Evolutionary conservation across 2,113 vertebrate genomes (phyloP).

Genomic region (Nibea coibor): DNA sequence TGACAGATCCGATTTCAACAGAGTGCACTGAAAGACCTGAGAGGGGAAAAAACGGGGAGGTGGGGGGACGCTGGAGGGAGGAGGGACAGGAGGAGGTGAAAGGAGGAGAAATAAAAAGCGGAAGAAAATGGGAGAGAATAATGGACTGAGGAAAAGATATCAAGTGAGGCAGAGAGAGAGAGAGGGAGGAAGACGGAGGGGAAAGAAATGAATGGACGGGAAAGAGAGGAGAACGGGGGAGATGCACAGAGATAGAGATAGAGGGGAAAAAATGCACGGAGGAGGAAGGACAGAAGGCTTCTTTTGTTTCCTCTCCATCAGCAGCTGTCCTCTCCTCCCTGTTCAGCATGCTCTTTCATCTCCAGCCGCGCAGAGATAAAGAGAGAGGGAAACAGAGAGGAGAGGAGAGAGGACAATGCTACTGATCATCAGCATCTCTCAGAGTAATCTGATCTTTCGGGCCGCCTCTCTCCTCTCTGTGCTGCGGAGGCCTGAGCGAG

Average conservation of each 20-base stretch:
- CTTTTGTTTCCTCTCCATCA: constrained; percentile 73
- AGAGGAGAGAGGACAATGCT: background rate
- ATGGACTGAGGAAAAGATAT: constrained; percentile 32
- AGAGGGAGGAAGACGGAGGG: background rate
- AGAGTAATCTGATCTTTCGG: constrained; percentile 43
- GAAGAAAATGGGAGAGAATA: constrained; percentile 40
- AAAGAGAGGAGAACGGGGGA: background rate
- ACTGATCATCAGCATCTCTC: constrained; percentile 34
- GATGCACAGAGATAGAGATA: constrained; percentile 12
- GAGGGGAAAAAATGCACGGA: constrained; percentile 18
- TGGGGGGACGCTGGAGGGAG: constrained; percentile 8
- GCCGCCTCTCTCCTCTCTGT: background rate
- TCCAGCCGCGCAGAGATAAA: constrained; percentile 62
- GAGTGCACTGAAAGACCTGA: constrained; percentile 44
- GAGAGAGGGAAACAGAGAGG: constrained; percentile 24
- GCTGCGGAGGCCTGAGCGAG: constrained; percentile 6
- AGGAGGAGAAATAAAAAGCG: constrained; percentile 35
- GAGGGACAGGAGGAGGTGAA: background rate
- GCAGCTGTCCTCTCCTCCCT: constrained; percentile 74
- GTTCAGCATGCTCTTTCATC: constrained; percentile 76
- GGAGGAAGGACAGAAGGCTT: constrained; percentile 64
- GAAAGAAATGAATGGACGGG: constrained; percentile 24
- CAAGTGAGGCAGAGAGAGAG: constrained; percentile 11
- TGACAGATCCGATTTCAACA: constrained; percentile 72
- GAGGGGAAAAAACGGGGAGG: constrained; percentile 26